Evolutionary conservation across 53 echinoderm and acorn worm genomes (phyloP), one percentile per base, ranked within the genome.

Genomic region (Luidia sarsii): DNA sequence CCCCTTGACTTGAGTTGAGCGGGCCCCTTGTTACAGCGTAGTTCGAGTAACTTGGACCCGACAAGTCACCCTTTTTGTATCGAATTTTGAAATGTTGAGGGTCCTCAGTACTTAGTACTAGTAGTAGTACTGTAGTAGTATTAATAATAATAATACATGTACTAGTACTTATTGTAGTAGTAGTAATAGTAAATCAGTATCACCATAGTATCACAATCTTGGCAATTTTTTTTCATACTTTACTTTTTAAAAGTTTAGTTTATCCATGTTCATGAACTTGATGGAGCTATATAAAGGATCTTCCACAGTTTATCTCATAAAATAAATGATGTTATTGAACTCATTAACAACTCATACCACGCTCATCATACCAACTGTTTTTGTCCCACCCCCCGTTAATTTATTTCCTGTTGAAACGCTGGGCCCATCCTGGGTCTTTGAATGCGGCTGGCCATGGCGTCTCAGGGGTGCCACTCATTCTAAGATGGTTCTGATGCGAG

Each of bases 391-490:
- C 15, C 1, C 4, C 18, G 0, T 35, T 1, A 2, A 49, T 50
- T 29, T 46, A 11, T 45, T 7, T 45, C 28, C 27, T 64, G 20
- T 18, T n/a, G 35, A 19, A 7, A 11, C 29, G 10, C 23, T 3
- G 3, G n/a, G n/a, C n/a, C n/a, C n/a, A n/a, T n/a, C n/a, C n/a
- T n/a, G n/a, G n/a, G n/a, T n/a, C n/a, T n/a, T n/a, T n/a, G n/a
- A n/a, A n/a, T n/a, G n/a, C n/a, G n/a, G n/a, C n/a, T n/a, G n/a
- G n/a, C n/a, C n/a, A n/a, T n/a, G n/a, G n/a, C 11, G 41, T 81
- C 72, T 25, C 82, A 97, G 97, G 33, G 97, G 97, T 36, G 97
- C 97, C 36, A 97, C 97, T 10, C 93, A 97, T 65, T 97, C 97
- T 29, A 97, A 82, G 56, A 97, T 97, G 93, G 97, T 97, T 16